Conservation (phyloP, 2,888 invertebrate species). For the Hirtodrosophila alboralis region DNA sequence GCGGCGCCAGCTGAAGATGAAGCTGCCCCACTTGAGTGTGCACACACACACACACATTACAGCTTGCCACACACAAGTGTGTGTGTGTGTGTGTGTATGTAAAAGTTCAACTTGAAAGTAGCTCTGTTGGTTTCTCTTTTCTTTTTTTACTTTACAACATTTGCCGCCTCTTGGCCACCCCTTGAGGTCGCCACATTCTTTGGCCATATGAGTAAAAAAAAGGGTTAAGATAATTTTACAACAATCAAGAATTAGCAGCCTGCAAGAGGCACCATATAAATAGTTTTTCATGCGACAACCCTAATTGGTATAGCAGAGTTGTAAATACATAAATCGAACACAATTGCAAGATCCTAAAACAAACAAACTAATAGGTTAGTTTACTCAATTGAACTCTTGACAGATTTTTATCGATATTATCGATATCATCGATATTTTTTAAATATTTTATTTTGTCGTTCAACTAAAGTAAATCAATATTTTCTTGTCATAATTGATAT, state of each 20-base stretch:
- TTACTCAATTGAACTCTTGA: too few relatives aligned
- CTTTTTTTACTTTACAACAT: conserved; percentile 41
- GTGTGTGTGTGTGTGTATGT: conserved; percentile 7
- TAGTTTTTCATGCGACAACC: conserved; percentile 10
- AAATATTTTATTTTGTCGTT: too few relatives aligned
- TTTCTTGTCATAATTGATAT: too few relatives aligned
- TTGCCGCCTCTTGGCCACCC: conserved; percentile 43
- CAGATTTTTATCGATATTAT: too few relatives aligned
- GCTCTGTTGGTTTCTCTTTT: conserved; percentile 47
- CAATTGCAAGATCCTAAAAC: too few relatives aligned
- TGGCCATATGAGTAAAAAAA: conserved; percentile 6
- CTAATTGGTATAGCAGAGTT: too few relatives aligned
- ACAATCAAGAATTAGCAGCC: conserved; percentile 8
- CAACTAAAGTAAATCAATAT: too few relatives aligned
- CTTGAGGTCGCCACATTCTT: conserved; percentile 37
- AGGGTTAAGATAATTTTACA: conserved; percentile 22
- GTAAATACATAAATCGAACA: too few relatives aligned
- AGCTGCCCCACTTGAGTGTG: conserved; percentile 70
- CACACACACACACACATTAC: conserved; percentile 30
- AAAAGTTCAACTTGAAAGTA: conserved; percentile 65
- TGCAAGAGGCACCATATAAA: conserved; percentile 3
- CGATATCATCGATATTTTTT: too few relatives aligned
- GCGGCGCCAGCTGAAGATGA: conserved; percentile 63
- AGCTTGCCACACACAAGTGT: too few relatives aligned
- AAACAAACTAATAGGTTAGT: too few relatives aligned